Conservation (phyloP, 2,888 invertebrate genomes). For the Gibbula magus region DNA sequence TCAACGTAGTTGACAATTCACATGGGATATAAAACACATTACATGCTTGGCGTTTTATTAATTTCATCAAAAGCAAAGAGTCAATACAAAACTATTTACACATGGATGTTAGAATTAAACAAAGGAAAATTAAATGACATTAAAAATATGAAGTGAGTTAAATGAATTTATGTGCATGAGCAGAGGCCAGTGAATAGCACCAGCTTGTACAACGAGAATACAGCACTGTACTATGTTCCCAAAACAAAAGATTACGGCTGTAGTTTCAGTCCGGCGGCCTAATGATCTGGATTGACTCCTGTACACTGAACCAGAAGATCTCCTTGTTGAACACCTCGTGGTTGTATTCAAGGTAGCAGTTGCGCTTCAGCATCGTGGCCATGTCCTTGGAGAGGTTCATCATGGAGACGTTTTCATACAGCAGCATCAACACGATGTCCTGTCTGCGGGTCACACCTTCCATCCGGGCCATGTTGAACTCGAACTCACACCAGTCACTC, state of each 20-base stretch:
- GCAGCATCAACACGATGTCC: constrained; percentile 13
- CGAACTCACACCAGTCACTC: constrained; percentile 41
- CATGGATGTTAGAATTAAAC: not conserved
- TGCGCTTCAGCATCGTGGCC: not conserved
- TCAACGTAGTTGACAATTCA: too few species aligned
- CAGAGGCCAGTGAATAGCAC: not conserved
- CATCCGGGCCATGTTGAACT: constrained; percentile 38
- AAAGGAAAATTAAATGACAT: not conserved
- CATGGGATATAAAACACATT: too few species aligned
- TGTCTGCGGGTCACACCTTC: constrained; percentile 26
- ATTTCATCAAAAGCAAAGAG: too few species aligned
- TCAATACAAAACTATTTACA: too few species aligned
- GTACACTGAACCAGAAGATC: constrained; percentile 6
- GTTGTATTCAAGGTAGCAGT: constrained; percentile 25
- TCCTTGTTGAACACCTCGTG: not conserved
- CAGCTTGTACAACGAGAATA: not conserved
- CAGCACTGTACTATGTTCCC: not conserved
- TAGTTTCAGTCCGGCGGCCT: too few species aligned
- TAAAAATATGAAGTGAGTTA: not conserved
- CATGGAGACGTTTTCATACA: constrained; percentile 10
- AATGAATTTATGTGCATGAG: too few species aligned
- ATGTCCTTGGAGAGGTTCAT: not conserved
- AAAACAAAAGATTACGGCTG: too few species aligned
- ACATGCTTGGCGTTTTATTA: too few species aligned
- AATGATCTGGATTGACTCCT: too few species aligned